Evolutionary conservation across 2,797 vertebrate genomes (phyloP), one percentile per base, ranked within the genome.

Genomic region (Zalophus californianus): DNA sequence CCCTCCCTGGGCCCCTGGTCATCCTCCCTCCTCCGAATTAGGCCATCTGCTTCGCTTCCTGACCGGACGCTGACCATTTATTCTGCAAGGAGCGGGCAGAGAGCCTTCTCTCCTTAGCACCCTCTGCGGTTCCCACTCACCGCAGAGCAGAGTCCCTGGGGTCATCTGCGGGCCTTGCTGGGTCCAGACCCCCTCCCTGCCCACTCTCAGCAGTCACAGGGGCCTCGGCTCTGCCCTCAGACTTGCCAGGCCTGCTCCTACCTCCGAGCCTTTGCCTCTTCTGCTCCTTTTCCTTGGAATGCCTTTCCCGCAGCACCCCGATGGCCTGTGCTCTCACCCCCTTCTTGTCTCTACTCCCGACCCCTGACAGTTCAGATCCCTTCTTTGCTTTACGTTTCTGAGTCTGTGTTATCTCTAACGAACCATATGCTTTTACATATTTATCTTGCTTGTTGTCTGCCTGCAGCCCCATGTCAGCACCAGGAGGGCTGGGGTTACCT

Each of bases 401-500:
- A 10, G 27, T 56, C 58, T 16, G 4, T 12, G 5, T 50, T 16
- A 20, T 21, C 38, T 21, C 79, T 50, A 44, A 78, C 3, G 7
- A 1, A 5, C 21, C 1, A 12, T 23, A 14, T 1, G 2, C 29
- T 23, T 23, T 13, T 41, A 18, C 10, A 25, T 16, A 27, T 27
- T 32, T 15, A 23, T 48, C 84, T 75, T 9, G 13, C 38, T 75
- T 54, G 80, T 2, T 9, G 29, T 50, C 10, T 29, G 73, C 27
- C 16, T 7, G 38, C 0, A 1, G 41, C 1, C 27, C 44, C 52
- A 79, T 6, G 23, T 14, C 16, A 58, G 60, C 0, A 0, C 35
- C 2, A 50, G 0, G 7, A 38, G 68, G 27, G 41, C 50, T 29
- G 75, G 20, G 54, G 2, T 21, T 32, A 15, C 9, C 1, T 1